phyloP scores from a whole-genome alignment of 2,888 invertebrate species.

The Odontomyia ornata region DNA sequence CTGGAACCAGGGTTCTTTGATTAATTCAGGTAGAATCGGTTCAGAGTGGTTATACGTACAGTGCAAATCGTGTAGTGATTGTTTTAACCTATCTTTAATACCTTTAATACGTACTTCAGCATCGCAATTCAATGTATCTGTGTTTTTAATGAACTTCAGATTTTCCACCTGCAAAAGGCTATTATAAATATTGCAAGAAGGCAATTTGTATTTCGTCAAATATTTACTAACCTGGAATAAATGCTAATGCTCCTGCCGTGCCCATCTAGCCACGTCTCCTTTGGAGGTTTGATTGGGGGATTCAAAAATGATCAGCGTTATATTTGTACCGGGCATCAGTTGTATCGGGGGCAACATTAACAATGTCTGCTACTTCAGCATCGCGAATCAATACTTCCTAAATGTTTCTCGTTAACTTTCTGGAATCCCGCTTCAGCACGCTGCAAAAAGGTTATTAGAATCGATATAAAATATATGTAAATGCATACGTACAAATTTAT shows the following conservation, averaged over 20 bases:
- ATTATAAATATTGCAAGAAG: slow-evolving; percentile 55
- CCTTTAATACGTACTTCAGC: slow-evolving; percentile 70
- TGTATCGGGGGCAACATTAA: slow-evolving; percentile 77
- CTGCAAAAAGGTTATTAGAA: slow-evolving; percentile 56
- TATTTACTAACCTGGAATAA: slow-evolving; percentile 73
- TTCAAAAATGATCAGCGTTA: slow-evolving; percentile 90
- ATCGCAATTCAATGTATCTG: slow-evolving; percentile 71
- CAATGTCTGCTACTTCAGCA: slow-evolving; percentile 74
- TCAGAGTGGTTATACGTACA: slow-evolving; percentile 83
- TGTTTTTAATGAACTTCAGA: slow-evolving; percentile 74
- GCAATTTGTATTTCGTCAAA: slow-evolving; percentile 56
- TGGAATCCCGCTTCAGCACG: slow-evolving; percentile 71
- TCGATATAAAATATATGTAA: too few species aligned
- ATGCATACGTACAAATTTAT: too few species aligned
- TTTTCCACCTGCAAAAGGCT: slow-evolving; percentile 70
- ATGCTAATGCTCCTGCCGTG: slow-evolving; percentile 81
- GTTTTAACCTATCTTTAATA: slow-evolving; percentile 67
- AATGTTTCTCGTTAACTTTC: slow-evolving; percentile 73
- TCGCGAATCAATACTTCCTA: slow-evolving; percentile 74
- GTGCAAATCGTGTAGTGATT: slow-evolving; percentile 78
- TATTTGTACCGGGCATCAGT: slow-evolving; percentile 89
- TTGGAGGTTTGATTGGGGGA: slow-evolving; percentile 75
- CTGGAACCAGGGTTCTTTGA: slow-evolving; percentile 83
- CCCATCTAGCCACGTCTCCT: slow-evolving; percentile 79
- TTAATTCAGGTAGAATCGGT: slow-evolving; percentile 72